These are phyloP conservation scores for Rhinatrema bivittatum DNA, from an alignment of 2,797 vertebrate species.

Conservation along the genomic window DNA sequence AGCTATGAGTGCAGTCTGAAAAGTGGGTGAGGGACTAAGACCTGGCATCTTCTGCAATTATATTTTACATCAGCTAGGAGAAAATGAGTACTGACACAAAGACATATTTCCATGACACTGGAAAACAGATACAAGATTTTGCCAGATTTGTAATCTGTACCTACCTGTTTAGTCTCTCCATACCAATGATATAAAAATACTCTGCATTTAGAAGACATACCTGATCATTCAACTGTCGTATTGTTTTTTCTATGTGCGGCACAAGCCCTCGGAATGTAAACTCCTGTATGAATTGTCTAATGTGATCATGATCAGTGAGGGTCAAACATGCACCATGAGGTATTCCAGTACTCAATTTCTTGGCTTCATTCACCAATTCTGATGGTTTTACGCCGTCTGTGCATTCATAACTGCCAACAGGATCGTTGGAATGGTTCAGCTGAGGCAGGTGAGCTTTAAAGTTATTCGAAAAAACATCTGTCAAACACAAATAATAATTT, in stretches of 20 bases:
- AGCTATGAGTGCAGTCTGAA: no score
- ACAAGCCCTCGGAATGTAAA: constrained; percentile 93
- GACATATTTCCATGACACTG: no score
- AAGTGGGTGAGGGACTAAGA: no score
- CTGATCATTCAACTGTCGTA: constrained; percentile 97
- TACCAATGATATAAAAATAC: no score
- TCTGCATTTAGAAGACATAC: no score
- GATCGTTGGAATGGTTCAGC: constrained; percentile 58
- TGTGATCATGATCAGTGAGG: constrained; percentile 89
- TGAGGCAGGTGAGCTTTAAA: constrained; percentile 74
- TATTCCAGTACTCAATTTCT: constrained; percentile 53
- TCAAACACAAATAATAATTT: constrained; percentile 32
- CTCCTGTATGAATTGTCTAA: constrained; percentile 94
- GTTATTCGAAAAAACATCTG: constrained; percentile 64
- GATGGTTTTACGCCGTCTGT: constrained; percentile 44
- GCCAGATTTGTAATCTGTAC: no score
- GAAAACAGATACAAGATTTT: no score
- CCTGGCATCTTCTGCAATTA: no score
- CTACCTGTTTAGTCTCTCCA: no score
- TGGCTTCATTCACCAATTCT: constrained; percentile 42
- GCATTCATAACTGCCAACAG: constrained; percentile 42
- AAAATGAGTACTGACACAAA: no score
- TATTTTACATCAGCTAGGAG: no score
- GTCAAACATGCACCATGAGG: constrained; percentile 82
- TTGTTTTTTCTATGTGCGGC: constrained; percentile 94